Conservation (phyloP, 2,888 invertebrate genomes). For the Micropterix aruncella region DNA sequence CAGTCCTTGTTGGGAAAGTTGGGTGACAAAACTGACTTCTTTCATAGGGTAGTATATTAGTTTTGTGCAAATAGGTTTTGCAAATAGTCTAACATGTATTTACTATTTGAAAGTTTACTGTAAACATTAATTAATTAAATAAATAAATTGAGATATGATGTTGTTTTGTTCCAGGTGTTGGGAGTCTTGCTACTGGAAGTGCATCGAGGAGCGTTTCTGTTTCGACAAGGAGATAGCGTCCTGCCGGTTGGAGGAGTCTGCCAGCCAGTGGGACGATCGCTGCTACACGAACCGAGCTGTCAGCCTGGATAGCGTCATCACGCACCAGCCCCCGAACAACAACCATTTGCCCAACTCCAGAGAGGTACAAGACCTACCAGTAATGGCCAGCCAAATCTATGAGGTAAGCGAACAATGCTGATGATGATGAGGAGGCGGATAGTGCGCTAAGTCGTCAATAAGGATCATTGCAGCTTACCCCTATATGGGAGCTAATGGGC, state of each 20-base stretch:
- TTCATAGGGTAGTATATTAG: not conserved
- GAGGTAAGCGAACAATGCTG: constrained; percentile 29
- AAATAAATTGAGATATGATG: constrained; percentile 2
- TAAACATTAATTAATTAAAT: constrained; percentile 1
- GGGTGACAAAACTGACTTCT: not conserved
- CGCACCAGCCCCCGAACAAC: constrained; percentile 31
- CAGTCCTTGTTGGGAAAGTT: not conserved
- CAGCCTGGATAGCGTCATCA: constrained; percentile 29
- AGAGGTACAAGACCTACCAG: constrained; percentile 27
- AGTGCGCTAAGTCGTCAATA: no score
- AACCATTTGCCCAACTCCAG: constrained; percentile 21
- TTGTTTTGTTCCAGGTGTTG: constrained; percentile 39
- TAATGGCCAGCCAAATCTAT: constrained; percentile 33
- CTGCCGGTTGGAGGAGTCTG: constrained; percentile 42
- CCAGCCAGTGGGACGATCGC: constrained; percentile 25
- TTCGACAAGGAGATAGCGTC: constrained; percentile 57
- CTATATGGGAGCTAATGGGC: no score
- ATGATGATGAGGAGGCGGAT: no score
- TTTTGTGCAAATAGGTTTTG: no score
- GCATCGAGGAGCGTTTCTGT: constrained; percentile 58
- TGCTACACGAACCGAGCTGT: constrained; percentile 30
- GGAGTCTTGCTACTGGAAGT: constrained; percentile 60
- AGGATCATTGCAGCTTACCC: no score
- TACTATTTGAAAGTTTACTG: constrained; percentile 1
- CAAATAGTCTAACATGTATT: constrained; percentile 3